Evolutionary conservation across 2,888 invertebrate species (phyloP).

Genomic region (Drosophila pseudotalamancana): DNA sequence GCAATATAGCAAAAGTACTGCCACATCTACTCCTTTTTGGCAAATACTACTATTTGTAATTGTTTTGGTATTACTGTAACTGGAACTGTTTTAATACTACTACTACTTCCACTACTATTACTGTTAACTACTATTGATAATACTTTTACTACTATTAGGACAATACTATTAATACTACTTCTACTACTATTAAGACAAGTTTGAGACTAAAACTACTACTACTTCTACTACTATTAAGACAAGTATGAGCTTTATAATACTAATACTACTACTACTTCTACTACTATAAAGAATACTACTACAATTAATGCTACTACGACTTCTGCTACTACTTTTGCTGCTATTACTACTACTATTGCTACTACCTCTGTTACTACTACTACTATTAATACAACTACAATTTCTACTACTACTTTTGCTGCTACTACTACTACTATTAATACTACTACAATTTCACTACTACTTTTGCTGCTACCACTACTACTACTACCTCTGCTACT

Average conservation of each 20-base stretch:
- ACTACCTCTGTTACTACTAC: no score
- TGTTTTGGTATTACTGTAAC: neutral
- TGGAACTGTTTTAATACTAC: neutral
- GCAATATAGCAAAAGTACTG: neutral
- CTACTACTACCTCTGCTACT: neutral
- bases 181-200: neutral
- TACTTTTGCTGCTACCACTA: neutral
- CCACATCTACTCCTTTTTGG: neutral
- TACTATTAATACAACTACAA: no score
- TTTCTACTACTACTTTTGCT: neutral
- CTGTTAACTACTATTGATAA: no score
- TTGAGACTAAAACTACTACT: no score
- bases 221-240: neutral
- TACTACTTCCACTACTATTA: neutral
- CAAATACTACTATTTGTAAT: neutral
- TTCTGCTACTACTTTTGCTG: neutral
- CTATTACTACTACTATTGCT: no score
- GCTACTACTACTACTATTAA: neutral
- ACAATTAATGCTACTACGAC: no score
- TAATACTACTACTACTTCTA: neutral
- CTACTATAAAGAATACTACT: neutral
- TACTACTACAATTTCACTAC: neutral
- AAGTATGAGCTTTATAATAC: no score
- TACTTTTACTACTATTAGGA: neutral
- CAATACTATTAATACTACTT: neutral